Conservation (phyloP, 2,888 invertebrate genomes). For the Pemphredon lugubris region DNA sequence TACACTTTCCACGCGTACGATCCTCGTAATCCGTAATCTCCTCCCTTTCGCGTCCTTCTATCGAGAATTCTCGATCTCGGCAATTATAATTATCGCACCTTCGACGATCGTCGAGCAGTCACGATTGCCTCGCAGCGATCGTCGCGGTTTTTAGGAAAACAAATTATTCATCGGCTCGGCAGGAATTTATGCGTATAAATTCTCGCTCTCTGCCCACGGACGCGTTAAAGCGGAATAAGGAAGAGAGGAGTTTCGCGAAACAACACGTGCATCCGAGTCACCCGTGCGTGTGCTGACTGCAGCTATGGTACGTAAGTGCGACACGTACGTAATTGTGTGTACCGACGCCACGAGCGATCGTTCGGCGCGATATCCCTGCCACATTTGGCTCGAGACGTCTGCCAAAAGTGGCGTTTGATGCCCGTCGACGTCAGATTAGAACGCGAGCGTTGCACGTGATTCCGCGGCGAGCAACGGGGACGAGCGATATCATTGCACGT, state of each 20-base stretch:
- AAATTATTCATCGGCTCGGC: neutral
- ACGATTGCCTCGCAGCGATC: no score
- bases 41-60: no score
- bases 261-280: constrained; percentile 32
- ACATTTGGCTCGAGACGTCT: constrained; percentile 19
- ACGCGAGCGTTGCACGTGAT: constrained; percentile 53
- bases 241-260: neutral
- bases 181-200: neutral
- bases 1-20: no score
- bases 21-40: no score
- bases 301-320: constrained; percentile 10
- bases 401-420: constrained; percentile 52
- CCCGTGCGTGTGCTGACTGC: constrained; percentile 23
- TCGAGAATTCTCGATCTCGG: no score
- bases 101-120: no score
- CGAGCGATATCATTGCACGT: constrained; percentile 39
- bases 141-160: neutral
- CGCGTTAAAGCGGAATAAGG: neutral
- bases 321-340: constrained; percentile 27
- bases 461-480: constrained; percentile 36
- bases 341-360: constrained; percentile 20
- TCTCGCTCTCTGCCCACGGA: neutral
- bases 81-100: no score
- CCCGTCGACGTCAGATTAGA: constrained; percentile 34
- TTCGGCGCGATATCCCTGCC: constrained; percentile 38